These are phyloP conservation scores for Neoaliturus tenellus DNA, from an alignment of 2,888 invertebrate species.

Conservation along the genomic window DNA sequence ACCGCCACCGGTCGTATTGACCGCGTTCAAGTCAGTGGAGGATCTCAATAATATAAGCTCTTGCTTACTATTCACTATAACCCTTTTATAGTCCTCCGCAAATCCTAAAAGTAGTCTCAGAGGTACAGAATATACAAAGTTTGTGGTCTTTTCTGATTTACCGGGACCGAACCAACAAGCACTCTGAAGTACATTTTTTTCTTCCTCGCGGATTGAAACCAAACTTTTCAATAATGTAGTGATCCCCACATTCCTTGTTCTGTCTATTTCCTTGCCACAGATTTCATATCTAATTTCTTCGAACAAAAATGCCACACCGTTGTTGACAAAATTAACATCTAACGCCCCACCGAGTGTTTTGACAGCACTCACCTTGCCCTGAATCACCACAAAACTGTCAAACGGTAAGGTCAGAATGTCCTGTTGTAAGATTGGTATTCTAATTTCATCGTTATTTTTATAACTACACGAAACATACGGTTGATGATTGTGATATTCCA, in stretches of 20 bases:
- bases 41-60: not conserved
- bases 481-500: not conserved
- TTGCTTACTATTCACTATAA: not conserved
- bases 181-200: not conserved
- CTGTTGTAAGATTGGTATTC: not conserved
- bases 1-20: not conserved
- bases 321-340: not conserved
- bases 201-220: not conserved
- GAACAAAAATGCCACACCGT: not conserved
- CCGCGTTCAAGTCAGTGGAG: not conserved
- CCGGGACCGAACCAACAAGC: not conserved
- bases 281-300: constrained; percentile 35
- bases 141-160: not conserved
- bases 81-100: not conserved
- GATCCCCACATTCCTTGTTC: constrained; percentile 36
- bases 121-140: not conserved
- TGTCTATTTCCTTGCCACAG: not conserved
- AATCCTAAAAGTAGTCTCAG: not conserved
- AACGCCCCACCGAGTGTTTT: not conserved
- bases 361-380: not conserved
- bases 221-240: not conserved
- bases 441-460: constrained; percentile 6
- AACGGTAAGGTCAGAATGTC: not conserved
- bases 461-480: not conserved
- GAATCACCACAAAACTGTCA: not conserved